phyloP scores from a whole-genome alignment of 2,888 invertebrate genomes.

The Dryococelus australis region DNA sequence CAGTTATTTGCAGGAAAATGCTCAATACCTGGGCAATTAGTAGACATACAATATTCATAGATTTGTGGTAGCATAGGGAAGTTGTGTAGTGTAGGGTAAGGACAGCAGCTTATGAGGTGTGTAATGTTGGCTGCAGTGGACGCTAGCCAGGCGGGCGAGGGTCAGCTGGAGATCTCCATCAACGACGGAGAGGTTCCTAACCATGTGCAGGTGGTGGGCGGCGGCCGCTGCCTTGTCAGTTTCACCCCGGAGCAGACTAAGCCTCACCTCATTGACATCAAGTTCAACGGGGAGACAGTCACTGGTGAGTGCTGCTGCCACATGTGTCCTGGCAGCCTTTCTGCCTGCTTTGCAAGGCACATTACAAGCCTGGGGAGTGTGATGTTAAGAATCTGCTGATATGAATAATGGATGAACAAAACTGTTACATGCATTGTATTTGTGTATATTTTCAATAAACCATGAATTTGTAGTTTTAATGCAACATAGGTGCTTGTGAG shows the following conservation, averaged over 20 bases:
- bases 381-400: not conserved
- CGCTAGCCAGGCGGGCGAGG: slow-evolving; percentile 98
- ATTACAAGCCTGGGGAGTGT: not conserved
- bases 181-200: slow-evolving; percentile 99
- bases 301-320: slow-evolving; percentile 62
- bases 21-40: too few relatives aligned
- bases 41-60: too few relatives aligned
- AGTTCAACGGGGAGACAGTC: slow-evolving; percentile 94
- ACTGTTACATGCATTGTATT: not conserved
- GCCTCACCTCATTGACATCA: slow-evolving; percentile 92
- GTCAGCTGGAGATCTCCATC: slow-evolving; percentile 98
- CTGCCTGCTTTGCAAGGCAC: not conserved
- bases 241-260: slow-evolving; percentile 93
- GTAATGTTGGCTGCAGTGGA: slow-evolving; percentile 73
- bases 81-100: not conserved
- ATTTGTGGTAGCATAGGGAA: too few relatives aligned
- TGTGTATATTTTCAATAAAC: too few relatives aligned
- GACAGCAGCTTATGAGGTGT: not conserved
- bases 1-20: too few relatives aligned
- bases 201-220: slow-evolving; percentile 94
- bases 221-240: slow-evolving; percentile 91
- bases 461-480: too few relatives aligned
- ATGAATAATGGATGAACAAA: not conserved
- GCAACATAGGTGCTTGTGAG: too few relatives aligned
- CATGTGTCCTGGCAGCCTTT: not conserved